These are phyloP conservation scores for Ceratosolen solmsi DNA, from an alignment of 1,140 invertebrate species.

Conservation along the genomic window DNA sequence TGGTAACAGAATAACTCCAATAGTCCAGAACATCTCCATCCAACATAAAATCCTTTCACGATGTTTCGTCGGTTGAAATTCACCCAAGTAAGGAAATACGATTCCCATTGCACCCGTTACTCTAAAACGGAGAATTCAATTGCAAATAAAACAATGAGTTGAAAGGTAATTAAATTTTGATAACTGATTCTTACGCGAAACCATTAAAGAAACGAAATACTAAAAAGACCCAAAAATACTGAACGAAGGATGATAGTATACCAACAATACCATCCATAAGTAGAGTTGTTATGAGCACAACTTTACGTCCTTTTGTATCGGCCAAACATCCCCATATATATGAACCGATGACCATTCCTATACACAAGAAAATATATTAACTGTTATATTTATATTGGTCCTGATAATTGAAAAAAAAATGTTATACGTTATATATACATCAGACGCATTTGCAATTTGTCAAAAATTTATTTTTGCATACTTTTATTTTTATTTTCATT, in stretches of 20 bases:
- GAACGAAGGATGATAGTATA: constrained; percentile 83
- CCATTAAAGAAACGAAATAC: constrained; percentile 86
- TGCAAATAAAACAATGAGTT: neutral
- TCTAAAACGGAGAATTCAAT: constrained; percentile 65
- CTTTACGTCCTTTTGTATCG: constrained; percentile 85
- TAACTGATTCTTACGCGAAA: constrained; percentile 82
- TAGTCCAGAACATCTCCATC: constrained; percentile 87
- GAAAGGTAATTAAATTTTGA: neutral
- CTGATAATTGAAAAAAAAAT: neutral
- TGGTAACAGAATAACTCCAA: constrained; percentile 81
- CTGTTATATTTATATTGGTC: neutral
- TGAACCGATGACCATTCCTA: constrained; percentile 91
- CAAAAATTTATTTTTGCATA: too few species aligned
- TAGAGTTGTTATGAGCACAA: constrained; percentile 83
- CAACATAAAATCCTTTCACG: constrained; percentile 84
- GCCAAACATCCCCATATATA: constrained; percentile 92
- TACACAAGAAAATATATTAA: neutral
- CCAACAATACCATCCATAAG: constrained; percentile 85
- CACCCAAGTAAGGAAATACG: constrained; percentile 83
- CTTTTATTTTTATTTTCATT: too few species aligned
- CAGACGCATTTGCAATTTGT: too few species aligned
- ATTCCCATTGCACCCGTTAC: constrained; percentile 86
- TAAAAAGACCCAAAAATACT: constrained; percentile 84
- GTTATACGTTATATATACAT: neutral
- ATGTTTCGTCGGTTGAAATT: constrained; percentile 84